Evolutionary conservation across 2,113 vertebrate genomes (phyloP).

Genomic region (Cebus imitator): DNA sequence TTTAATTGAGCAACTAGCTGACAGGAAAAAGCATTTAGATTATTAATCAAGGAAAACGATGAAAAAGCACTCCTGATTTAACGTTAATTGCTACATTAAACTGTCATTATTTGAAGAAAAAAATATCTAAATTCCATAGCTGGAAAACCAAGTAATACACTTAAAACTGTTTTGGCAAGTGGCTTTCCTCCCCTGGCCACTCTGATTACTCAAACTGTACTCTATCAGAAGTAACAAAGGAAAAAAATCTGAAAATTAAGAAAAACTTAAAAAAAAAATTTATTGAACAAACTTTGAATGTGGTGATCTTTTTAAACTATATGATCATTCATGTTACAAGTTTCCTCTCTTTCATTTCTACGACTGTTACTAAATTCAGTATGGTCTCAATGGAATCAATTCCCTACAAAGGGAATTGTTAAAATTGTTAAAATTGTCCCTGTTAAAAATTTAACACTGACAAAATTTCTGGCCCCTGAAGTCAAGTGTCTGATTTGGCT

Average conservation of each 20-base stretch:
- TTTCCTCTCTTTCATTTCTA: neutral
- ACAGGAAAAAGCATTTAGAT: neutral
- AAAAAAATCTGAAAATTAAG: neutral
- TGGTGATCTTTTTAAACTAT: neutral
- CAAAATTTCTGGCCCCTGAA: neutral
- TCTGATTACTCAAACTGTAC: neutral
- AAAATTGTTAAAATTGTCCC: too few relatives aligned
- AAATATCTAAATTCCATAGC: neutral
- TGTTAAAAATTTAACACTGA: neutral
- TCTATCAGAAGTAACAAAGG: neutral
- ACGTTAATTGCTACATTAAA: conserved; percentile 20
- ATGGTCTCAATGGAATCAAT: neutral
- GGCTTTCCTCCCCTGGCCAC: neutral
- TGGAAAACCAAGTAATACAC: neutral
- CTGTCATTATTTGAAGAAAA: conserved; percentile 28
- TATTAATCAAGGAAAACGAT: conserved; percentile 23
- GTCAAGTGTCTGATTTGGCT: neutral
- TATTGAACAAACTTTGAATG: neutral
- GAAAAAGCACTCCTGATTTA: neutral
- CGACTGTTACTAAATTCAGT: neutral
- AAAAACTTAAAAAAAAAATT: neutral
- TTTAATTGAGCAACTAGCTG: conserved; percentile 56
- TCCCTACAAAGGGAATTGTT: neutral
- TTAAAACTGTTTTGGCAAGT: neutral
- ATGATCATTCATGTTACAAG: neutral